These are phyloP conservation scores for Cryptoblepharus egeriae DNA, from an alignment of 2,797 vertebrate species.

Conservation along the genomic window DNA sequence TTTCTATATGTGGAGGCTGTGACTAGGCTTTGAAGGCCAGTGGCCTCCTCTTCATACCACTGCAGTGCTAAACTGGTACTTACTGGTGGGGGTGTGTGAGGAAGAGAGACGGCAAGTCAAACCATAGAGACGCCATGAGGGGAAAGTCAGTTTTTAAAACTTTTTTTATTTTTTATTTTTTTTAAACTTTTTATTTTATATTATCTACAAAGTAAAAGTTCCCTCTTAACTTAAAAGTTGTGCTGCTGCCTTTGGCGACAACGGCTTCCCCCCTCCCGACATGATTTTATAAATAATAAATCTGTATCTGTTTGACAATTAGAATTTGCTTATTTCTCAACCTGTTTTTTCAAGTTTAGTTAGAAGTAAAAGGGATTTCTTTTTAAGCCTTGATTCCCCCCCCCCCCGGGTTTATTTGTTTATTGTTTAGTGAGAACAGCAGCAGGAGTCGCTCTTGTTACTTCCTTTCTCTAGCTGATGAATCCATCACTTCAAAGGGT, in stretches of 20 bases:
- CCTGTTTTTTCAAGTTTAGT: slow-evolving; percentile 88
- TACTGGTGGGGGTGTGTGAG: too few species aligned
- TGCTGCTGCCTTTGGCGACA: slow-evolving; percentile 89
- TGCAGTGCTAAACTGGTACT: background rate
- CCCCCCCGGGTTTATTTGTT: slow-evolving; percentile 9
- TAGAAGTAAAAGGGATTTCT: slow-evolving; percentile 87
- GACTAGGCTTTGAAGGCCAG: too few species aligned
- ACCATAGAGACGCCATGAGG: slow-evolving; percentile 54
- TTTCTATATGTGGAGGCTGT: background rate
- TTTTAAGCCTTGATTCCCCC: slow-evolving; percentile 84
- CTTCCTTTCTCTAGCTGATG: slow-evolving; percentile 94
- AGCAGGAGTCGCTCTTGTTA: slow-evolving; percentile 97
- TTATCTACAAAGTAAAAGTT: slow-evolving; percentile 99
- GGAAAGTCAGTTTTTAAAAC: slow-evolving; percentile 98
- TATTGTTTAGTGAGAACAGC: slow-evolving; percentile 90
- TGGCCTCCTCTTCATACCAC: fast-evolving
- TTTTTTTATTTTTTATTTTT: slow-evolving; percentile 98
- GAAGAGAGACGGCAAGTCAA: fast-evolving
- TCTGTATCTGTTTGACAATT: slow-evolving; percentile 89
- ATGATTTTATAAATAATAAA: slow-evolving; percentile 97
- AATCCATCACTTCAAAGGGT: slow-evolving; percentile 92
- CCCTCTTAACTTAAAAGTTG: slow-evolving; percentile 98
- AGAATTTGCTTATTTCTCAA: slow-evolving; percentile 84
- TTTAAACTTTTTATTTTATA: slow-evolving; percentile 98
- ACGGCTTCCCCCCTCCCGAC: slow-evolving; percentile 85